A percentile compares a stretch with the other conserved stretches of the same genome.
Conservation (phyloP, 2,888 invertebrate species). For the Dasysyrphus albostriatus region DNA sequence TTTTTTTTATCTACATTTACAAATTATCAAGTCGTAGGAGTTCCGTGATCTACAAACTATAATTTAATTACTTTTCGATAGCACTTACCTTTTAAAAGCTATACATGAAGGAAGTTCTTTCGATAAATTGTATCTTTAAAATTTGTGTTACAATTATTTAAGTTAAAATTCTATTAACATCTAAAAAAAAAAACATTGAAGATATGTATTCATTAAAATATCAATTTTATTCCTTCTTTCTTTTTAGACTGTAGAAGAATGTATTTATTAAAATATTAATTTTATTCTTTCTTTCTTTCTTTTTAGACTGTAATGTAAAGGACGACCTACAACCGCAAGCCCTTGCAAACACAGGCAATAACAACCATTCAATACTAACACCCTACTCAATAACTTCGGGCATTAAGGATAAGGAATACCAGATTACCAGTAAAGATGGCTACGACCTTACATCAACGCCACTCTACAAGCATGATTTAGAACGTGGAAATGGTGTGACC, state of each 20-base stretch:
- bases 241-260: constrained; percentile 88
- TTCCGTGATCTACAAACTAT: no score
- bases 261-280: background rate
- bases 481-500: constrained; percentile 76
- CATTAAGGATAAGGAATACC: constrained; percentile 80
- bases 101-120: no score
- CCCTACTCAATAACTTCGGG: constrained; percentile 81
- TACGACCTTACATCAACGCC: constrained; percentile 78
- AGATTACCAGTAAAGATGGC: constrained; percentile 80
- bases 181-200: no score
- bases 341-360: constrained; percentile 87
- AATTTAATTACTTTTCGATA: no score
- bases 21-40: no score
- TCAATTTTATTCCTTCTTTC: constrained; percentile 67
- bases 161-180: no score
- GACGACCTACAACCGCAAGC: constrained; percentile 92
- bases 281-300: constrained; percentile 74
- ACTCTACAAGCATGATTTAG: constrained; percentile 72
- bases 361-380: constrained; percentile 81
- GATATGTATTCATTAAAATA: background rate
- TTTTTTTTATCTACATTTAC: no score
- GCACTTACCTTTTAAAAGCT: no score
- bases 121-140: no score
- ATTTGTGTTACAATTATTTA: no score
- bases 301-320: constrained; percentile 94